These are phyloP conservation scores for Drosophila fungiperda DNA, from an alignment of 2,888 invertebrate species.

Conservation along the genomic window DNA sequence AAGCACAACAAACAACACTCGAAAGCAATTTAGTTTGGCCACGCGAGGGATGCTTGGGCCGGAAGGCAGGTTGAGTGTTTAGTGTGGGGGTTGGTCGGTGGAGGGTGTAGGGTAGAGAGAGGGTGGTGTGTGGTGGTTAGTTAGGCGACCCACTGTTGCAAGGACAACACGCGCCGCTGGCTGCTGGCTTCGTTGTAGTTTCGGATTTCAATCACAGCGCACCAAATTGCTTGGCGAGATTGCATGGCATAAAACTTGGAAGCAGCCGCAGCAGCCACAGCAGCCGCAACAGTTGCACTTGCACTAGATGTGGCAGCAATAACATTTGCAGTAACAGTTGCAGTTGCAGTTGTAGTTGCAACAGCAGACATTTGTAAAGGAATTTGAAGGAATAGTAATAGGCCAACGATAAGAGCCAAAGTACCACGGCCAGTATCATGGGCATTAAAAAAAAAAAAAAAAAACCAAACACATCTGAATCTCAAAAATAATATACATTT, in stretches of 20 bases:
- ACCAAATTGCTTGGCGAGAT: slow-evolving; percentile 52
- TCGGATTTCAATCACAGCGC: slow-evolving; percentile 54
- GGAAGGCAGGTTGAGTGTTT: background rate
- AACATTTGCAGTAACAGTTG: slow-evolving; percentile 4
- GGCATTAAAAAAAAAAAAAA: too few relatives aligned
- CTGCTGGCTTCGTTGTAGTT: slow-evolving; percentile 25
- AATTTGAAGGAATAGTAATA: background rate
- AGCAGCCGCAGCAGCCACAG: slow-evolving; percentile 13
- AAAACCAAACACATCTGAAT: background rate
- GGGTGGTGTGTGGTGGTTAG: background rate
- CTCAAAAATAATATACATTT: background rate
- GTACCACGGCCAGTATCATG: background rate
- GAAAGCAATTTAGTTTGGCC: slow-evolving; percentile 74
- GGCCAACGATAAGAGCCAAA: background rate
- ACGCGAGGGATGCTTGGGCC: slow-evolving; percentile 17
- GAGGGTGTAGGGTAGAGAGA: too few relatives aligned
- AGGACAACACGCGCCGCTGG: slow-evolving; percentile 34
- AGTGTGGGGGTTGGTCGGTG: too few relatives aligned
- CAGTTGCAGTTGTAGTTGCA: background rate
- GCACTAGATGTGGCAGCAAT: slow-evolving; percentile 1
- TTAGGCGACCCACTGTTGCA: slow-evolving; percentile 20
- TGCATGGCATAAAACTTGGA: slow-evolving; percentile 38
- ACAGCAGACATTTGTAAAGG: background rate
- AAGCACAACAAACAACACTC: slow-evolving; percentile 75
- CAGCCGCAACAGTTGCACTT: slow-evolving; percentile 23